Percentiles rank a stretch among this genome's conserved stretches.
phyloP scores from a whole-genome alignment of 2,113 vertebrate genomes.

The Siniperca chuatsi region DNA sequence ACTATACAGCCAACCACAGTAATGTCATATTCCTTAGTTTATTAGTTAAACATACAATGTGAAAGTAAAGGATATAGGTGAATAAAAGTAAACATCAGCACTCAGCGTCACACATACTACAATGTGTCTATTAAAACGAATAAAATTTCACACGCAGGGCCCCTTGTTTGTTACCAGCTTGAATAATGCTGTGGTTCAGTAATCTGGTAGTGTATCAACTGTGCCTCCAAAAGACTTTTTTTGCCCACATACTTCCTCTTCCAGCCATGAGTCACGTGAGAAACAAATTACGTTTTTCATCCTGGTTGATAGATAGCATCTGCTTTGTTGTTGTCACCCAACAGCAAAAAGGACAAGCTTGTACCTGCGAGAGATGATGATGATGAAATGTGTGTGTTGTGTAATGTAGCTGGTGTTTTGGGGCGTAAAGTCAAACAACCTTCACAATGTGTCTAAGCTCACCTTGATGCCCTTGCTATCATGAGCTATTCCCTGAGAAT shows the following conservation, averaged over 20 bases:
- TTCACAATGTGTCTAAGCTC: slow-evolving; percentile 27
- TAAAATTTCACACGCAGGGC: slow-evolving; percentile 1
- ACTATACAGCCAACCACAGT: not conserved
- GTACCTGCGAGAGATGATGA: slow-evolving; percentile 66
- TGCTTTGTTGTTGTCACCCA: slow-evolving; percentile 65
- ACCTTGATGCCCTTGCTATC: slow-evolving; percentile 39
- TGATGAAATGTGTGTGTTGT: slow-evolving; percentile 62
- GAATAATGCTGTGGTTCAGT: slow-evolving; percentile 48
- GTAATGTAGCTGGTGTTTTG: slow-evolving; percentile 57
- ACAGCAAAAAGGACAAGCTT: slow-evolving; percentile 61
- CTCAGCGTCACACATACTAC: not conserved
- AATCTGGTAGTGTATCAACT: slow-evolving; percentile 31
- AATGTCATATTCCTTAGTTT: not conserved
- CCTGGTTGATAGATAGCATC: slow-evolving; percentile 67
- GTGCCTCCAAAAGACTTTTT: slow-evolving; percentile 32
- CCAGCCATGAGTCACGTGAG: not conserved
- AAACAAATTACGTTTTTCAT: slow-evolving; percentile 46
- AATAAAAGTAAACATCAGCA: not conserved
- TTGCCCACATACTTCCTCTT: too few species aligned
- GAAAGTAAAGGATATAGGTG: not conserved
- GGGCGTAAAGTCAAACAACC: slow-evolving; percentile 40
- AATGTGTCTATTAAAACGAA: slow-evolving; percentile 4
- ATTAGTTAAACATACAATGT: not conserved
- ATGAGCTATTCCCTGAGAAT: slow-evolving; percentile 30
- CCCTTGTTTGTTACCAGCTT: slow-evolving; percentile 14